Conservation (phyloP, 2,113 vertebrate genomes). For the Noctilio leporinus region DNA sequence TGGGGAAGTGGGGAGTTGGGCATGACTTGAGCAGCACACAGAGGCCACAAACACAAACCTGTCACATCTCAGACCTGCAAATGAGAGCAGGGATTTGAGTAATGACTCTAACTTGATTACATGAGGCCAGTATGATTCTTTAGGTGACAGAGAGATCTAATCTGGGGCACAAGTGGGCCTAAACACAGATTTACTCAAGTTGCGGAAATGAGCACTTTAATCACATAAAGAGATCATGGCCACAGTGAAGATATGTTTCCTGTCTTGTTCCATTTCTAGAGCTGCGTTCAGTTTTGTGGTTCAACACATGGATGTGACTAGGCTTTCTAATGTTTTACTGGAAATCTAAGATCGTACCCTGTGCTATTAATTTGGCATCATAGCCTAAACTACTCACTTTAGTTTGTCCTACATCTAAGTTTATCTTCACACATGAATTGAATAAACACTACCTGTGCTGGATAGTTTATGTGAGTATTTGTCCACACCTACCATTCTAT, state of each 20-base stretch:
- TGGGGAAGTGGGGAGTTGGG: not conserved
- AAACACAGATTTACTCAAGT: slow-evolving; percentile 53
- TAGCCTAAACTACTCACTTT: not conserved
- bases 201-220: slow-evolving; percentile 56
- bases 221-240: slow-evolving; percentile 24
- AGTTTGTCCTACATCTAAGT: not conserved
- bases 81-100: not conserved
- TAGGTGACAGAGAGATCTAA: slow-evolving; percentile 50
- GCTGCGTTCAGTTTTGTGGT: slow-evolving; percentile 38
- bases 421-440: not conserved
- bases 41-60: not conserved
- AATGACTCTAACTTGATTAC: not conserved
- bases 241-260: slow-evolving; percentile 44
- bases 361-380: slow-evolving; percentile 8
- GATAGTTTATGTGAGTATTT: not conserved
- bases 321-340: slow-evolving; percentile 1
- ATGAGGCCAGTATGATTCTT: slow-evolving; percentile 6
- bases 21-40: not conserved
- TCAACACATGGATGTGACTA: slow-evolving; percentile 17
- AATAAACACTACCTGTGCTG: not conserved
- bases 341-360: not conserved
- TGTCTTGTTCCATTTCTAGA: slow-evolving; percentile 31
- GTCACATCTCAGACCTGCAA: not conserved
- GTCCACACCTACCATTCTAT: not conserved
- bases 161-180: not conserved